These are phyloP conservation scores for Nemopilema nomurai DNA, from an alignment of 30 jellyfish, hydroid and myxozoan genomes.

Conservation along the genomic window DNA sequence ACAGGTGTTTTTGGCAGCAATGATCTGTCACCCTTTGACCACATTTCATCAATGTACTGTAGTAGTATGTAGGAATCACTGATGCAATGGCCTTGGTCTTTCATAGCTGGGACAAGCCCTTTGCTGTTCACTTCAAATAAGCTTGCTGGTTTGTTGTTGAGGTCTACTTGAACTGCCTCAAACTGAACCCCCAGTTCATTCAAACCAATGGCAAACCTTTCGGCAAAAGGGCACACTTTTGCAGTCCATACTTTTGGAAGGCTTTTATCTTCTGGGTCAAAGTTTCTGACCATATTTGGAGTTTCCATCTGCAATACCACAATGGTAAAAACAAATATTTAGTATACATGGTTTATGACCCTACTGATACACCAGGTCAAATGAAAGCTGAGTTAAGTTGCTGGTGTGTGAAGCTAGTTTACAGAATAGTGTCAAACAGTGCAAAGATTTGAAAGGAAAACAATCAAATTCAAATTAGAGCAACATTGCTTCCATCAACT, in stretches of 20 bases:
- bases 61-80: conserved; percentile 46
- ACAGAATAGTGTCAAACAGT: no score
- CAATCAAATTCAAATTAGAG: no score
- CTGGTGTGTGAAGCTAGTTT: no score
- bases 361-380: no score
- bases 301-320: not conserved
- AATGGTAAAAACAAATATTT: no score
- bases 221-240: conserved; percentile 75
- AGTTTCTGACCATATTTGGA: conserved; percentile 20
- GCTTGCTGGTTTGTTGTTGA: conserved; percentile 61
- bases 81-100: conserved; percentile 57
- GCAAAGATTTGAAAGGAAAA: no score
- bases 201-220: conserved; percentile 48
- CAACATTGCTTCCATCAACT: no score
- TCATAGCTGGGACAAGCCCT: conserved; percentile 77
- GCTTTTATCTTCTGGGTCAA: conserved; percentile 10
- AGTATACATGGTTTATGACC: no score
- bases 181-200: conserved; percentile 49
- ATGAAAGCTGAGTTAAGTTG: no score
- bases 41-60: conserved; percentile 73
- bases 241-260: conserved; percentile 58
- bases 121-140: conserved; percentile 60
- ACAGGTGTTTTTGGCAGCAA: conserved; percentile 53
- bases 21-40: conserved; percentile 32
- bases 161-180: conserved; percentile 52